Base-by-base conservation (phyloP, 2,888 invertebrate genomes). In the Boloria euphrosyne region DNA sequence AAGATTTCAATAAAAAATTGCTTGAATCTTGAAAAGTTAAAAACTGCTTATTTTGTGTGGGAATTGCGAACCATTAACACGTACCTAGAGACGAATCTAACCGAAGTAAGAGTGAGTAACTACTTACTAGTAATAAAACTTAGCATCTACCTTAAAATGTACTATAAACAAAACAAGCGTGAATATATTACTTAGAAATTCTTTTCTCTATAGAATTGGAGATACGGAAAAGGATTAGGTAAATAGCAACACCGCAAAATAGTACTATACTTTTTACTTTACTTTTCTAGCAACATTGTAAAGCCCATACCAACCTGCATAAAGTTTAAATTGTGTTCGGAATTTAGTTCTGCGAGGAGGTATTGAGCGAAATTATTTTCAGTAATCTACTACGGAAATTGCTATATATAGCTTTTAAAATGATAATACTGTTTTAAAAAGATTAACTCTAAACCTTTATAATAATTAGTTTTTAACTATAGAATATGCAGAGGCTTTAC, bases 251-350 rank as follows among this genome's bases (percentile, higher is more conserved):
- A 27, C 63, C 14, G 14, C 47, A 53, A 43, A 55, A 49, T 57
- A 22, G 57, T n/a, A n/a, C 38, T 50, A 47, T 14, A 63, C 52
- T 58, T 65, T 59, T 53, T 54, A 50, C 31, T 46, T 38, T 50
- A 52, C 52, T 63, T 66, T 60, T 13, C 63, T 16, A 47, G 52
- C 60, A 66, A 66, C 68, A 57, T 66, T 63, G 66, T 68, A 59
- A 54, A 53, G 44, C 55, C 63, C 66, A 60, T 52, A 49, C 22
- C 22, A 63, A 63, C 57, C 44, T 69, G 63, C 66, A 66, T 60
- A 61, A 69, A 69, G 60, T 69, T 69, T 66, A 69, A 69, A 69
- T 69, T 69, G 63, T 61, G 66, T 65, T 68, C 62, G 44, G 47
- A 65, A 65, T 57, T 52, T 46, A 62, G 65, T 62, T 68, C 44